Percentiles rank a stretch among this genome's conserved stretches.
phyloP scores from a whole-genome alignment of 2,113 vertebrate species.

The Calidris pygmaea region DNA sequence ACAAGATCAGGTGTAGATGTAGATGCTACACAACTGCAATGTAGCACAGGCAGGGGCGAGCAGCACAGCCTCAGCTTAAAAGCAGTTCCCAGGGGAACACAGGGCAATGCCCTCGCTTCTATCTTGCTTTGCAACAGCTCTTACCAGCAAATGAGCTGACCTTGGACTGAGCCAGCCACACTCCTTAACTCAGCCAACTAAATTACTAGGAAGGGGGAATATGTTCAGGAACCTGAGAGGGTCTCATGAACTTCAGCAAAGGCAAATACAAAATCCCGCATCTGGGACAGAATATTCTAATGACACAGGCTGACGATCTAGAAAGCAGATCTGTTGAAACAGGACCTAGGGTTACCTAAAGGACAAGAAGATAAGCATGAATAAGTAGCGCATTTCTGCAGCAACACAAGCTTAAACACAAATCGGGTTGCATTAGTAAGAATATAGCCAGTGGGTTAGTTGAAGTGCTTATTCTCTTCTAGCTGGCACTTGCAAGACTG shows the following conservation, averaged over 20 bases:
- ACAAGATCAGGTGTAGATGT: not conserved
- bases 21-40: not conserved
- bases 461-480: not conserved
- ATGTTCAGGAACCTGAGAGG: not conserved
- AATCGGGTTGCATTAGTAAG: not conserved
- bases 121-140: not conserved
- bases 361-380: not conserved
- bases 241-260: not conserved
- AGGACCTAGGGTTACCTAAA: not conserved
- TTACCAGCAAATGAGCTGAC: not conserved
- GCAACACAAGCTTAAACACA: not conserved
- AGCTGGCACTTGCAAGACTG: not conserved
- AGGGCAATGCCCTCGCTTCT: not conserved
- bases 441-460: not conserved
- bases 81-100: not conserved
- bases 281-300: not conserved
- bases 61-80: not conserved
- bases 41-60: not conserved
- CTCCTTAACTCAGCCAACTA: not conserved
- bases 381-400: not conserved
- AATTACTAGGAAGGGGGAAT: not conserved
- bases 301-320: not conserved
- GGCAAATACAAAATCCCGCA: not conserved
- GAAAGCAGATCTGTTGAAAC: not conserved
- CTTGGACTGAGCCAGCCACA: not conserved